phyloP scores from a whole-genome alignment of 1,140 invertebrate species.

The Rhopalosiphum padi region DNA sequence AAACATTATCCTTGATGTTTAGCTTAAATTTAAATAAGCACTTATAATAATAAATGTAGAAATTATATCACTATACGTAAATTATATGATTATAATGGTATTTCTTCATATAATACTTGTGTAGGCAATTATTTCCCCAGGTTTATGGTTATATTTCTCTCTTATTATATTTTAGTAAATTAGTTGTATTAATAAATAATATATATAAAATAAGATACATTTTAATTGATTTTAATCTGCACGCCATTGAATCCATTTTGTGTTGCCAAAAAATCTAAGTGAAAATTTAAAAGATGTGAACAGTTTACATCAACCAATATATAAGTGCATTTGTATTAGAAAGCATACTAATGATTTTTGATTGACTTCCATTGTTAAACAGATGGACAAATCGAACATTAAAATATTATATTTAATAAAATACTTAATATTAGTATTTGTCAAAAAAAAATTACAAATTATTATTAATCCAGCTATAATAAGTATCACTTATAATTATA shows the following conservation, averaged over 20 bases:
- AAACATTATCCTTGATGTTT: neutral
- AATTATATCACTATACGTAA: neutral
- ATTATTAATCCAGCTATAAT: neutral
- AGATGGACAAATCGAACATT: neutral
- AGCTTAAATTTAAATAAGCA: neutral
- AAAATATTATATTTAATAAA: neutral
- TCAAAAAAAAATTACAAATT: neutral
- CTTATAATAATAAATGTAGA: neutral
- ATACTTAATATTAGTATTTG: neutral
- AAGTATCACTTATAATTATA: neutral
- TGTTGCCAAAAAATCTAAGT: neutral
- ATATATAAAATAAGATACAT: neutral
- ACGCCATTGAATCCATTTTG: neutral
- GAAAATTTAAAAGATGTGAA: neutral
- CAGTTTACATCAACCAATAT: neutral
- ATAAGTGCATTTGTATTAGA: neutral
- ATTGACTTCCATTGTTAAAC: neutral
- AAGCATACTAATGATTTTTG: neutral
- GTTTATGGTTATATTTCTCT: neutral
- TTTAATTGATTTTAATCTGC: neutral
- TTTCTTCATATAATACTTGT: neutral
- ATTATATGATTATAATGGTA: neutral
- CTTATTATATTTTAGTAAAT: neutral
- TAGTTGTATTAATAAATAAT: neutral
- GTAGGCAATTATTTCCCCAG: neutral